Base-by-base conservation (phyloP, 2,888 invertebrate species). In the Portevinia maculata region DNA sequence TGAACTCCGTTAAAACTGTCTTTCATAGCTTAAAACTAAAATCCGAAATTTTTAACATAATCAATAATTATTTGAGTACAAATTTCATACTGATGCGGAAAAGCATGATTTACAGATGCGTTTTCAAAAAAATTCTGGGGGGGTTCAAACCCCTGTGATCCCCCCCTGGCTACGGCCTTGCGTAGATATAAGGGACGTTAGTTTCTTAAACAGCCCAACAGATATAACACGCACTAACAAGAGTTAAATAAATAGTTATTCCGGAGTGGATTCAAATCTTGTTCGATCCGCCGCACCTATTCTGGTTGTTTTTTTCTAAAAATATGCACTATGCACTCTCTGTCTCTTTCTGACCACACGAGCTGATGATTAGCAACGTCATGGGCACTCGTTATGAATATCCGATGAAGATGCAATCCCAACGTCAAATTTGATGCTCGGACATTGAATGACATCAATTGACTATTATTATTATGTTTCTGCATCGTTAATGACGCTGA, bases 381-480 rank as follows among this genome's bases (percentile, higher is more conserved):
- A 65, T 59, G 37, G 52, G 28, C 55, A 70, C 65, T 75, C 53
- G 59, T 64, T 60, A 65, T 81, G 81, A 75, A 81, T 81, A 81
- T 71, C 59, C 59, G 70, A 81, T 81, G 75, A 75, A 75, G 60
- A 81, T 75, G 70, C 81, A 21, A n/a, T n/a, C n/a, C n/a, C n/a
- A n/a, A 70, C 48, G 41, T 60, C 65, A 37, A 52, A 39, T 52
- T 50, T 57, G 64, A 71, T 48, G 48, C 50, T 46, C 70, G 50
- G 62, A 71, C 65, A 70, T 75, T 75, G 65, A 81, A 81, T 75
- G 70, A 60, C 70, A 55, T 64, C 65, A 70, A 71, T 81, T 75
- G 81, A 75, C 70, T 75, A 70, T 60, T 75, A 64, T 70, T 64
- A 64, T 67, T 39, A 79, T 50, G 69, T 74, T 79, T 34, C 37